Conservation (phyloP, 2,888 invertebrate species). For the Apeira syringaria region DNA sequence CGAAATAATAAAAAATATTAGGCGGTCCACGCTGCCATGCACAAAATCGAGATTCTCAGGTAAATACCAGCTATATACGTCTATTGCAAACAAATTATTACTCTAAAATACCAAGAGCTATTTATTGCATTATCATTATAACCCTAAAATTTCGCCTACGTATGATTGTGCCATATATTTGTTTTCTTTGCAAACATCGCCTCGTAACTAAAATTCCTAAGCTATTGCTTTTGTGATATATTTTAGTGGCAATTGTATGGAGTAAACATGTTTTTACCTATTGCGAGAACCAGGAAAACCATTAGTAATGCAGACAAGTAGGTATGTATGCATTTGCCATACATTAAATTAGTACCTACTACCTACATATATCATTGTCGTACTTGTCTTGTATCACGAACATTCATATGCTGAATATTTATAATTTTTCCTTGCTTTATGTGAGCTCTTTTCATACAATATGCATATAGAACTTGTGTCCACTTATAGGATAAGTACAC, state of each 20-base stretch:
- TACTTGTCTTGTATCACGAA: background rate
- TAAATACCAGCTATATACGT: constrained; percentile 38
- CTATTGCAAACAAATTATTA: background rate
- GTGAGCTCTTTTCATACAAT: background rate
- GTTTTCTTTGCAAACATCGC: constrained; percentile 22
- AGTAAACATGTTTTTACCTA: constrained; percentile 1
- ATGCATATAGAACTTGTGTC: background rate
- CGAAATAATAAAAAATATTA: constrained; percentile 62
- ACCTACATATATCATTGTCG: background rate
- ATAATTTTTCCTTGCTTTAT: constrained; percentile 10
- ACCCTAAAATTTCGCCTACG: constrained; percentile 42
- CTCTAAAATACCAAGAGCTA: constrained; percentile 6
- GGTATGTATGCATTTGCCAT: background rate
- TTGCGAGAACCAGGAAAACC: constrained; percentile 3
- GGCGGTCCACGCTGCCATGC: constrained; percentile 77
- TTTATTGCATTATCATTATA: constrained; percentile 64
- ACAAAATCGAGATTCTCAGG: constrained; percentile 79
- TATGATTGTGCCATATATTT: constrained; percentile 31
- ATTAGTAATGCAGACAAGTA: background rate
- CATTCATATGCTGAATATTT: constrained; percentile 7
- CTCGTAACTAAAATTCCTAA: background rate
- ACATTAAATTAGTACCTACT: background rate
- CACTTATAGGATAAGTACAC: too few relatives aligned
- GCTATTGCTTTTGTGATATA: background rate
- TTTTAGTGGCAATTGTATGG: background rate